Percentiles rank a stretch among this genome's conserved stretches.
Conservation (phyloP, 1,140 invertebrate genomes). For the Protaetia brevitarsis region DNA sequence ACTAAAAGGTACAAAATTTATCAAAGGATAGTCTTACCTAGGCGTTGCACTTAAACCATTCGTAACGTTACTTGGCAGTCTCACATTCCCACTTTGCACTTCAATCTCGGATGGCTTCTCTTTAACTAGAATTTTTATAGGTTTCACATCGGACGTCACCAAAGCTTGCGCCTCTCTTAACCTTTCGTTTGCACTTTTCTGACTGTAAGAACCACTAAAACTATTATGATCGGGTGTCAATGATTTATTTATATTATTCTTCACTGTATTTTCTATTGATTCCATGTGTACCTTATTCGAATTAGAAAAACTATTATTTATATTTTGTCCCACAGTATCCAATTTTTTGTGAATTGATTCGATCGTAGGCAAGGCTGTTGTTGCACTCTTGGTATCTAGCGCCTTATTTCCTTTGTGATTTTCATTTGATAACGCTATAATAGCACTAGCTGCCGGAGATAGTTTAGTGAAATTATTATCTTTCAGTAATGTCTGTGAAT, state of each 20-base stretch:
- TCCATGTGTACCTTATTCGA: conserved; percentile 24
- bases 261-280: conserved; percentile 19
- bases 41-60: conserved; percentile 45
- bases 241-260: conserved; percentile 23
- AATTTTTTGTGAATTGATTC: conserved; percentile 23
- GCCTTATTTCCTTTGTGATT: conserved; percentile 21
- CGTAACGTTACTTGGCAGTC: conserved; percentile 37
- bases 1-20: too few relatives aligned
- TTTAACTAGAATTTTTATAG: conserved; percentile 45
- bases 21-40: conserved; percentile 36
- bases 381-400: conserved; percentile 31
- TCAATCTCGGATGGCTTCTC: conserved; percentile 45
- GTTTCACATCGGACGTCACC: conserved; percentile 43
- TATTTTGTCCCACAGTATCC: conserved; percentile 7
- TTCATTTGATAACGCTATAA: conserved; percentile 34
- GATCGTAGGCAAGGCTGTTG: conserved; percentile 24
- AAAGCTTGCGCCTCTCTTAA: conserved; percentile 39
- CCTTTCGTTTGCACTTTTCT: conserved; percentile 37
- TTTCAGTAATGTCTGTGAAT: conserved; percentile 45
- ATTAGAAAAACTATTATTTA: conserved; percentile 9
- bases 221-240: conserved; percentile 31
- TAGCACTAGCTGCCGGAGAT: conserved; percentile 35
- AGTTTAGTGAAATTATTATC: conserved; percentile 41
- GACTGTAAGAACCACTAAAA: conserved; percentile 27
- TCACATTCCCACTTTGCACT: conserved; percentile 46